Evolutionary conservation across 2,888 invertebrate species (phyloP).

Genomic region (Nyleta sp.): DNA sequence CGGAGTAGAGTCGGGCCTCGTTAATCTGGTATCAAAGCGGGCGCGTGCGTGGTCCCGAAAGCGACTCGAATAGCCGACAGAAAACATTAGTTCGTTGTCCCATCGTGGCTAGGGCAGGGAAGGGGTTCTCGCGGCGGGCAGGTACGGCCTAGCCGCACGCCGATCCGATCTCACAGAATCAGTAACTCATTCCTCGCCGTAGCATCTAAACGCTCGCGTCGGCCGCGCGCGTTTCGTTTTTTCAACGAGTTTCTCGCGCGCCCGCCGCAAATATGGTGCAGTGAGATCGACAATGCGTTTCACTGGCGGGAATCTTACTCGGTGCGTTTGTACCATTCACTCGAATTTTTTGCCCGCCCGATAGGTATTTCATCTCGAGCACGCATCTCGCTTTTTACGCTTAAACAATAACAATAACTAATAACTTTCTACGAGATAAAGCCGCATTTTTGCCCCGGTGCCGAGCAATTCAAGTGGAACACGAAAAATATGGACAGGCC

Average conservation of each 20-base stretch:
- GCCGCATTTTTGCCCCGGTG: slow-evolving; percentile 30
- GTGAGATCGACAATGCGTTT: slow-evolving; percentile 63
- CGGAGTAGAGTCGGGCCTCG: background rate
- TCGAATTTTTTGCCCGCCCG: slow-evolving; percentile 33
- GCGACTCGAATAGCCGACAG: slow-evolving; percentile 42
- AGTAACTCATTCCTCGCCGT: slow-evolving; percentile 78
- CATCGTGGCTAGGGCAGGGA: slow-evolving; percentile 45
- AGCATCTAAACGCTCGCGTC: slow-evolving; percentile 73
- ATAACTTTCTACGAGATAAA: slow-evolving; percentile 59
- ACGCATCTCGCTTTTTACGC: slow-evolving; percentile 47
- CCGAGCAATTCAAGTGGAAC: slow-evolving; percentile 45
- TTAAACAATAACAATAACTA: slow-evolving; percentile 58
- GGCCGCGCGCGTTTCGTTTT: slow-evolving; percentile 13
- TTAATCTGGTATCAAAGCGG: slow-evolving; percentile 49
- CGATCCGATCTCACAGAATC: slow-evolving; percentile 74
- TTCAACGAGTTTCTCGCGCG: slow-evolving; percentile 59
- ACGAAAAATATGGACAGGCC: slow-evolving; percentile 38
- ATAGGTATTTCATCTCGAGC: slow-evolving; percentile 47
- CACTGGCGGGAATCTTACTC: slow-evolving; percentile 44
- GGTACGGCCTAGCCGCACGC: slow-evolving; percentile 72
- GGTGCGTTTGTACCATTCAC: slow-evolving; percentile 48
- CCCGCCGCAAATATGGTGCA: slow-evolving; percentile 60
- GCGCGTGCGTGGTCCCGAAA: slow-evolving; percentile 40
- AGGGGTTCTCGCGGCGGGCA: slow-evolving; percentile 64
- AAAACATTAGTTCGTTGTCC: slow-evolving; percentile 62